Conservation (phyloP, 2,797 vertebrate genomes). For the Bradypodion pumilum region DNA sequence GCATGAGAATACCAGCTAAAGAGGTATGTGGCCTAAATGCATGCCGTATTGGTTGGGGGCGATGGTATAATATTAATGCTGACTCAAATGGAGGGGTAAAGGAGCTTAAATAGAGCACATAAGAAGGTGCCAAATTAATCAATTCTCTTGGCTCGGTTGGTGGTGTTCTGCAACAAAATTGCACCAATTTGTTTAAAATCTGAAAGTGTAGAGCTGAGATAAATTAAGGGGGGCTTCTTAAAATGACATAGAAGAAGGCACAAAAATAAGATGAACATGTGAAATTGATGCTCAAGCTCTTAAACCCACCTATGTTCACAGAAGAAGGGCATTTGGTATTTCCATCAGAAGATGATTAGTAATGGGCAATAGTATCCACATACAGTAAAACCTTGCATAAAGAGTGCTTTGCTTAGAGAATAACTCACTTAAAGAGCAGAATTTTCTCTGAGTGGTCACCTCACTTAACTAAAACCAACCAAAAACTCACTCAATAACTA, state of each 20-base stretch:
- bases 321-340: not conserved
- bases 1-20: constrained; percentile 17
- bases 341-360: not conserved
- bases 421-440: too few species aligned
- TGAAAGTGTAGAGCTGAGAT: not conserved
- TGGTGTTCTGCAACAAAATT: not conserved
- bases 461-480: too few species aligned
- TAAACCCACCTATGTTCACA: not conserved
- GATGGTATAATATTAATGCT: constrained; percentile 21
- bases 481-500: too few species aligned
- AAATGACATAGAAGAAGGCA: not conserved
- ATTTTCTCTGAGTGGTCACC: too few species aligned
- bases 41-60: constrained; percentile 9
- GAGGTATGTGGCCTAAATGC: constrained; percentile 25
- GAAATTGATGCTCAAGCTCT: not conserved
- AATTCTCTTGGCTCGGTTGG: not conserved
- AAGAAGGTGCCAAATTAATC: constrained; percentile 19
- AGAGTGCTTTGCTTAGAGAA: too few species aligned
- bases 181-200: not conserved
- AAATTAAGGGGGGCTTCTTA: not conserved
- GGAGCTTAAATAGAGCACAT: not conserved
- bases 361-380: not conserved
- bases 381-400: too few species aligned
- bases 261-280: not conserved
- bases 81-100: not conserved